Conservation (phyloP, 2,888 invertebrate species). For the Villa cingulata region DNA sequence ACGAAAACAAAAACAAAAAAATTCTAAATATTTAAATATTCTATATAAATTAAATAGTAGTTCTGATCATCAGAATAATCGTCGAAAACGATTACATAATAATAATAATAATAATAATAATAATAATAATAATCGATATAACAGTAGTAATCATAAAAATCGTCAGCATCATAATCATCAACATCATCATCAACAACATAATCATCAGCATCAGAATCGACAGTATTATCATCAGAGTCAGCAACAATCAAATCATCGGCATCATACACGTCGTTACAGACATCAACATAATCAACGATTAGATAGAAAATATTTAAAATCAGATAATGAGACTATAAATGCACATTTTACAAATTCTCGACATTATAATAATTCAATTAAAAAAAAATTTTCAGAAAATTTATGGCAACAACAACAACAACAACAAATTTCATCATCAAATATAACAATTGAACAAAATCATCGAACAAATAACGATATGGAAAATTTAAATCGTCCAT, state of each 20-base stretch:
- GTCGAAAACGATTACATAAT: slow-evolving; percentile 4
- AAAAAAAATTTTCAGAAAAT: not conserved
- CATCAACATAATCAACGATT: not conserved
- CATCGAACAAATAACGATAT: too few relatives aligned
- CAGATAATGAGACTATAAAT: not conserved
- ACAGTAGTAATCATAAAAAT: not conserved
- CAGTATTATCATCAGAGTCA: slow-evolving; percentile 2
- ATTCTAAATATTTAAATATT: not conserved
- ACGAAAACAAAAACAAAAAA: not conserved
- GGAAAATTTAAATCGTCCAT: slow-evolving; percentile 57
- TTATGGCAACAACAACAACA: not conserved
- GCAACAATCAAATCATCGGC: too few relatives aligned
- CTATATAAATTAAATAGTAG: too few relatives aligned
- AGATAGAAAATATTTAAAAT: not conserved
- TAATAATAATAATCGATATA: slow-evolving; percentile 2
- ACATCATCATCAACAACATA: not conserved
- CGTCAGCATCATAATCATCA: slow-evolving; percentile 2
- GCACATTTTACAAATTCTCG: not conserved
- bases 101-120: not conserved
- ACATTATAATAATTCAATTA: not conserved
- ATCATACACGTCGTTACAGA: not conserved
- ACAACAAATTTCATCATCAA: too few relatives aligned
- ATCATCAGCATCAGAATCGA: not conserved
- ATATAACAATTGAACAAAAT: too few relatives aligned
- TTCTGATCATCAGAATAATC: too few relatives aligned